A percentile compares a stretch with the other conserved stretches of the same genome.
These are phyloP conservation scores for Bubo scandiacus DNA, from an alignment of 2,113 vertebrate species.

Conservation along the genomic window DNA sequence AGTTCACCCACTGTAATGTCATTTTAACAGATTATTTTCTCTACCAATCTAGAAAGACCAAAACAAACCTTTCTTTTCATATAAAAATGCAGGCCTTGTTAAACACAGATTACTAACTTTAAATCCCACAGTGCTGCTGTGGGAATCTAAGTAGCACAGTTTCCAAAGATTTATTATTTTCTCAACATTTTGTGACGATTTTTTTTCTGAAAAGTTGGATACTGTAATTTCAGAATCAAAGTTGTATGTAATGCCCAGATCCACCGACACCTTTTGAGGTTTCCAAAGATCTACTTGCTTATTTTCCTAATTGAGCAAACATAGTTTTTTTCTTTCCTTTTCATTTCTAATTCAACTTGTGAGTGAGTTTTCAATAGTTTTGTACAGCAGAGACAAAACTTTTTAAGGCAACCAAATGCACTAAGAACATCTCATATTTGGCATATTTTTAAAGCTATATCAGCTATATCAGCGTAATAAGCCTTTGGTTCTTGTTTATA, in stretches of 20 bases:
- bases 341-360: not conserved
- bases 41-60: not conserved
- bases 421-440: not conserved
- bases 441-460: not conserved
- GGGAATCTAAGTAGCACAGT: not conserved
- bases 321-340: not conserved
- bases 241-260: not conserved
- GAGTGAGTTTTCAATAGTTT: not conserved
- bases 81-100: slow-evolving; percentile 1
- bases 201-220: not conserved
- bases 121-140: not conserved
- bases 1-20: not conserved
- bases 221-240: not conserved
- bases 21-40: not conserved
- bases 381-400: not conserved
- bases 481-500: not conserved
- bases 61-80: not conserved
- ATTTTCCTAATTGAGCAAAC: not conserved
- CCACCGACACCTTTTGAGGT: not conserved
- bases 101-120: not conserved
- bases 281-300: not conserved
- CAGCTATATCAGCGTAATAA: not conserved
- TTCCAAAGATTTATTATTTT: not conserved
- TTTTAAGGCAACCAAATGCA: not conserved
- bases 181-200: not conserved